Conservation (phyloP, 1,140 invertebrate species). For the Alviniconcha marisindica region DNA sequence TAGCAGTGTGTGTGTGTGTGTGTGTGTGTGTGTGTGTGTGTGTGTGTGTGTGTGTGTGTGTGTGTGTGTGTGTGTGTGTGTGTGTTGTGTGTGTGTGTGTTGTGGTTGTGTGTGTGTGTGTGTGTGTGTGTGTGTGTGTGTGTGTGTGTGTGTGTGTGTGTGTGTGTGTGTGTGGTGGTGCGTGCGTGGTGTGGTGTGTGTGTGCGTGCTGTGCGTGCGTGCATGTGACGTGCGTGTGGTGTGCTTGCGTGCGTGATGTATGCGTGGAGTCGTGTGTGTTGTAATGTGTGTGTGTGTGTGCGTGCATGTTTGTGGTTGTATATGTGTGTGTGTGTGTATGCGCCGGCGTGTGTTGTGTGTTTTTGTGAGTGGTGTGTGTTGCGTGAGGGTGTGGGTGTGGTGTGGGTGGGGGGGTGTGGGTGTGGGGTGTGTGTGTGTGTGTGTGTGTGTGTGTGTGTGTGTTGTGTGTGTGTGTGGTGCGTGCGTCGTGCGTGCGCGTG, state of each 20-base stretch:
- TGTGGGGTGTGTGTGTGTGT: too few relatives aligned
- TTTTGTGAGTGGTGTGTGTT: background rate
- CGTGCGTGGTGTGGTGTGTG: background rate
- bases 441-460: too few relatives aligned
- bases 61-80: background rate
- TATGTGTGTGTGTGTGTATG: background rate
- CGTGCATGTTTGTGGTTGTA: background rate
- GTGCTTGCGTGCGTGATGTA: background rate
- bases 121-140: background rate
- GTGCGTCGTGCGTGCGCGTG: too few relatives aligned
- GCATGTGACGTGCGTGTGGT: background rate
- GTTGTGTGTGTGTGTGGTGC: too few relatives aligned
- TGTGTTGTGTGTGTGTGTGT: background rate
- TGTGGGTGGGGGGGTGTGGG: too few relatives aligned
- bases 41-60: background rate
- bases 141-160: background rate
- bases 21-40: conserved; percentile 16
- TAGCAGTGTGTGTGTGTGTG: background rate
- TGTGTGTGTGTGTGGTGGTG: background rate
- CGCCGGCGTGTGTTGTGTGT: background rate
- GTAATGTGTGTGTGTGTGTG: too few relatives aligned
- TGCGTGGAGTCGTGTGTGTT: too few relatives aligned
- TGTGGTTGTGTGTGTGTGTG: background rate
- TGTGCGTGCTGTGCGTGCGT: background rate
- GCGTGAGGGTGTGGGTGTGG: too few relatives aligned